These are phyloP conservation scores for Leptoteleia sp. DNA, from an alignment of 1,140 invertebrate genomes.

Conservation along the genomic window DNA sequence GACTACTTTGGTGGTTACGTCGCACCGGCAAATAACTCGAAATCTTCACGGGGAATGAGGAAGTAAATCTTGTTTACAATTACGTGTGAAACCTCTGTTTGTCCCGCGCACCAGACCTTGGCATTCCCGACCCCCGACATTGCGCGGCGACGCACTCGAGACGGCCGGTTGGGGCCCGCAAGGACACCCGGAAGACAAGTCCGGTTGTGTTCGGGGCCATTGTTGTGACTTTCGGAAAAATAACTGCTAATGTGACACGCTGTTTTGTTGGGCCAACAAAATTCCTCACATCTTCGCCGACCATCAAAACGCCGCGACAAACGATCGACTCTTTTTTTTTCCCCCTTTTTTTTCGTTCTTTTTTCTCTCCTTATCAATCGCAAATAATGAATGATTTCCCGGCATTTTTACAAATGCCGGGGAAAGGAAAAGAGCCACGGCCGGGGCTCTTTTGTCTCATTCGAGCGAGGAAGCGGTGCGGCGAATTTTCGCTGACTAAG, in stretches of 20 bases:
- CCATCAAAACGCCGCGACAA: conserved; percentile 26
- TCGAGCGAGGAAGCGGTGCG: conserved; percentile 15
- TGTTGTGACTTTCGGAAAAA: conserved; percentile 41
- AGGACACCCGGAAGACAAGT: conserved; percentile 51
- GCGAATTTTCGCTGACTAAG: conserved; percentile 52
- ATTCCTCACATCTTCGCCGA: conserved; percentile 42
- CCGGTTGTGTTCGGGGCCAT: conserved; percentile 25
- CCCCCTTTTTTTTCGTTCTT: too few relatives aligned
- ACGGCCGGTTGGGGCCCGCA: conserved; percentile 12
- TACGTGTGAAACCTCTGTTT: conserved; percentile 60
- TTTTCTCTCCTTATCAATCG: conserved; percentile 59
- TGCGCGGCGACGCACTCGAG: conserved; percentile 21
- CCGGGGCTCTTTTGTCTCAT: conserved; percentile 32
- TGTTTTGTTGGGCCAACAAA: conserved; percentile 50
- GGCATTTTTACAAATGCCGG: conserved; percentile 26
- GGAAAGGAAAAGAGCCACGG: conserved; percentile 11
- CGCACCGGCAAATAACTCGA: conserved; percentile 35
- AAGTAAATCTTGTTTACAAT: conserved; percentile 61
- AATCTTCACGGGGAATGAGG: conserved; percentile 40
- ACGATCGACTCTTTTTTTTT: conserved; percentile 29
- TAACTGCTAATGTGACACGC: conserved; percentile 34
- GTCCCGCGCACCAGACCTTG: conserved; percentile 36
- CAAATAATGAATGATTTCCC: conserved; percentile 50
- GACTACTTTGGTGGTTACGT: conserved; percentile 29
- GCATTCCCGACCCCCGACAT: conserved; percentile 52